These are phyloP conservation scores for Aporophyla nigra DNA, from an alignment of 2,888 invertebrate genomes.

Conservation along the genomic window DNA sequence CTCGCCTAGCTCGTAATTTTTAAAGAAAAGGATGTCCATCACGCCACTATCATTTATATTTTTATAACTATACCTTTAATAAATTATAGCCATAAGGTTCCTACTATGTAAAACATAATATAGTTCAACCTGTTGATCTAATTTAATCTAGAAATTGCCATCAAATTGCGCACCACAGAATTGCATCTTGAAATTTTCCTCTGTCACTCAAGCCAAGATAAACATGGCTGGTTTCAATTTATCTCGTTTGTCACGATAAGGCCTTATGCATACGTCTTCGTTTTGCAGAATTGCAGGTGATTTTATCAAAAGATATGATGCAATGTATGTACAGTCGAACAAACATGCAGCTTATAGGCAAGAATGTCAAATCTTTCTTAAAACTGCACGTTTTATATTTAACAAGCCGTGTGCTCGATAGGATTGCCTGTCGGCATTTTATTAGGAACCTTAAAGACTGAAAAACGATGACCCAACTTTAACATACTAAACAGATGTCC, in stretches of 20 bases:
- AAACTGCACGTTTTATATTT: neutral
- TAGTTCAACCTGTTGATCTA: neutral
- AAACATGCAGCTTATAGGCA: neutral
- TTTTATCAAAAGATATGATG: conserved; percentile 43
- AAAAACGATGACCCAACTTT: neutral
- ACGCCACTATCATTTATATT: neutral
- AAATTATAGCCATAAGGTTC: too few species aligned
- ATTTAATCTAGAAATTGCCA: neutral
- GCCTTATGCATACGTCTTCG: neutral
- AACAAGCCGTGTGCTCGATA: neutral
- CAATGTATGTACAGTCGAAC: conserved; percentile 18
- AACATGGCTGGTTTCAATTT: conserved; percentile 30
- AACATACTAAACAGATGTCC: too few species aligned
- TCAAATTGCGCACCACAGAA: conserved; percentile 9
- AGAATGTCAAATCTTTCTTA: neutral
- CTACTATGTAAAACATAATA: too few species aligned
- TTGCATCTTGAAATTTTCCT: conserved; percentile 47
- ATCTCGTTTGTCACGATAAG: conserved; percentile 52
- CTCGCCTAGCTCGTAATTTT: neutral
- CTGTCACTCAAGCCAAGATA: conserved; percentile 41
- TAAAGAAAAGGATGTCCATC: neutral
- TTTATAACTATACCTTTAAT: too few species aligned
- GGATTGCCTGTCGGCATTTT: neutral
- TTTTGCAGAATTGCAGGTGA: conserved; percentile 52
- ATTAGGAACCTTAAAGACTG: neutral